Conservation (phyloP, 2,113 vertebrate genomes). For the Mellivora capensis region DNA sequence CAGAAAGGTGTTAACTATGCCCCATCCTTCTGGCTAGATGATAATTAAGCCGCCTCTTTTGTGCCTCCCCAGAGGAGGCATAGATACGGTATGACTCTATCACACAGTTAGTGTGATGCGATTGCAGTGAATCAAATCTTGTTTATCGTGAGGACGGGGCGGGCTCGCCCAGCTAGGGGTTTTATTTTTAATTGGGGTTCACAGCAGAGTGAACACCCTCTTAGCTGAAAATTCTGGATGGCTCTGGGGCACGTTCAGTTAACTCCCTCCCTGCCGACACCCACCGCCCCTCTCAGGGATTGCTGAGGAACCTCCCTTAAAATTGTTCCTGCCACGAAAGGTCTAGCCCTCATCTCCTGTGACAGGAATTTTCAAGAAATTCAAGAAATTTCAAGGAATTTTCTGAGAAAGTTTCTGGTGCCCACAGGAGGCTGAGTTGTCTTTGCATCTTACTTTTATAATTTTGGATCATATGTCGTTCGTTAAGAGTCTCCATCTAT, state of each 20-base stretch:
- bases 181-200: conserved; percentile 77
- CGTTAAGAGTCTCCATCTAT: fast-evolving
- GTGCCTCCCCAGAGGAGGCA: conserved; percentile 69
- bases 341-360: neutral
- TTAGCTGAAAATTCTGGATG: conserved; percentile 54
- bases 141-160: conserved; percentile 60
- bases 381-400: too few relatives aligned
- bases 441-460: neutral
- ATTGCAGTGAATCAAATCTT: conserved; percentile 63
- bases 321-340: neutral
- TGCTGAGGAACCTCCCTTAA: neutral
- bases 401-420: neutral
- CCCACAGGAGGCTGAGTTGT: neutral
- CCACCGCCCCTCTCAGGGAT: neutral
- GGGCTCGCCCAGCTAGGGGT: conserved; percentile 41
- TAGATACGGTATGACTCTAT: conserved; percentile 61
- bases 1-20: conserved; percentile 79
- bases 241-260: conserved; percentile 32
- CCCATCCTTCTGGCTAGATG: conserved; percentile 75
- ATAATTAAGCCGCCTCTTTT: conserved; percentile 75
- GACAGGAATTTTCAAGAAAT: neutral
- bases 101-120: neutral
- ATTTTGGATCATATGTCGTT: neutral
- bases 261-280: conserved; percentile 55
- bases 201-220: conserved; percentile 62